Base-by-base conservation (phyloP, 2,888 invertebrate species). In the Lumbricus terrestris region DNA sequence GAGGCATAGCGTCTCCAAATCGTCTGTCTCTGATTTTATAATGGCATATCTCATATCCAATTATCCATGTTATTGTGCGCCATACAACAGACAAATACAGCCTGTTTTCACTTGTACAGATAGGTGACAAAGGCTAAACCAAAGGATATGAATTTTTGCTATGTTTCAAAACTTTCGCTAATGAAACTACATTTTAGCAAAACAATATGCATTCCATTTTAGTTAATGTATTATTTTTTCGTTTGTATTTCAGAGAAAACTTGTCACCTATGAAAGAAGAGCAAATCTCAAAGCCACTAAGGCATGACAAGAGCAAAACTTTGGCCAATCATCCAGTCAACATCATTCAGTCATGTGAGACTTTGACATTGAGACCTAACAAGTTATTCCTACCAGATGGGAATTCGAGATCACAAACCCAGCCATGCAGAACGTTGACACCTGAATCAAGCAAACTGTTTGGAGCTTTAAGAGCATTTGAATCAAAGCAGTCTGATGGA, bases 211-310 rank as follows among this genome's bases (percentile, higher is more conserved):
- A 47, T 47, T 23, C 47, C 20, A 47, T 69, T 29, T 29, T 69
- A 11, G 8, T 69, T 29, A n/a, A 69, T 69, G n/a, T 69, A 69
- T 69, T n/a, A 69, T n/a, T n/a, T n/a, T 69, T 5, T 69, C n/a
- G 29, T 15, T 69, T 29, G n/a, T 29, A n/a, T 69, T 69, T 69
- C 69, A 69, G 69, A 69, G 69, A 69, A 69, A 69, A 69, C n/a
- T 69, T 69, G n/a, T 69, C 69, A 69, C 69, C 69, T 69, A 69
- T n/a, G 69, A 69, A 69, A 69, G 69, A 69, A 69, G 69, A 69
- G 29, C 69, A 11, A 69, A n/a, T 69, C 69, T 69, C 13, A n/a
- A 69, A 69, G n/a, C 69, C 69, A 29, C 69, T n/a, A 69, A 69
- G 69, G 69, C 69, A 69, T 69, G 69, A 69, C n/a, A 69, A 5